Evolutionary conservation across 2,888 invertebrate species (phyloP), one percentile per base, ranked within the genome.

Genomic region (Agriopis leucophaearia): DNA sequence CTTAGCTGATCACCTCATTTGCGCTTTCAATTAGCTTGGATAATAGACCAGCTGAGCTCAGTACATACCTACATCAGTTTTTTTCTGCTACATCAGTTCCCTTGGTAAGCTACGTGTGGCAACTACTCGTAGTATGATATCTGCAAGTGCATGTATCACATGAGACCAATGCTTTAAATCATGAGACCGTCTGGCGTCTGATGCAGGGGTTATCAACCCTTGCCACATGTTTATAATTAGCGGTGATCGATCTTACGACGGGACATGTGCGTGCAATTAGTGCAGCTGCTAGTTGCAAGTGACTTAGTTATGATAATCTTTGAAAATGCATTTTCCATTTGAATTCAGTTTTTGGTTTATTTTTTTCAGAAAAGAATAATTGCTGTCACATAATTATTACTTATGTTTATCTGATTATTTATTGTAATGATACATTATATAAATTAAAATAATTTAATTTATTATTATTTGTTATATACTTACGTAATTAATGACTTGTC

Each of bases 161-260:
- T 62, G 71, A 73, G 73, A 78, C 54, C 54, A 54, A 54, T 16
- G 12, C 12, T 51, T 36, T 9, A 40, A 18, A 40, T 18, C 16
- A 54, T 81, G 81, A 91, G 88, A 90, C 87, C 83, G 84, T 79
- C 81, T 87, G 88, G 88, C 89, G 88, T 83, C 87, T 86, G 85
- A 84, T 84, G 84, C 72, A 55, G 70, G 79, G 90, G 91, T 90
- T 91, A 91, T 91, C 91, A 71, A 71, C 75, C 72, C 73, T 69
- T 56, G 58, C 59, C 70, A 66, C 65, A 70, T 66, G 76, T 69
- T 78, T 86, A 85, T 84, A 75, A 80, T 81, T 85, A 84, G 81
- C 73, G 52, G 77, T 81, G 81, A 84, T 81, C 75, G 77, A 80
- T 77, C 79, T 75, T 74, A 79, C 78, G 86, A 86, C 85, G 82